Evolutionary conservation across 2,113 vertebrate species (phyloP), one percentile per base, ranked within the genome.

Genomic region (Polyodon spathula): DNA sequence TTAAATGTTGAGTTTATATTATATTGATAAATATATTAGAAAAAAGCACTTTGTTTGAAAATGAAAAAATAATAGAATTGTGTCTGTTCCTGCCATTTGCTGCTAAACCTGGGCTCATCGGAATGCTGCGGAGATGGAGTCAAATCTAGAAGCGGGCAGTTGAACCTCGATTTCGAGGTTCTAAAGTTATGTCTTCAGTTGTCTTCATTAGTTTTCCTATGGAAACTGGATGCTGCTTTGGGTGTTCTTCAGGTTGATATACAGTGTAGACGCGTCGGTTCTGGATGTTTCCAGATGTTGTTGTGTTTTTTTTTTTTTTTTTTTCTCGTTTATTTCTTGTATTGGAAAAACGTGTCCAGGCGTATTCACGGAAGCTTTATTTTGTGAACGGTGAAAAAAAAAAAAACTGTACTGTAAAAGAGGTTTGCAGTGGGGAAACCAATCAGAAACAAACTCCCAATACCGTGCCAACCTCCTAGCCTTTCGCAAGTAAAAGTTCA

Each of bases 31-130:
- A 92, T 95, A 90, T 92, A 90, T 93, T 79, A 93, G 89, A 87
- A 88, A 86, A 90, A 92, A 93, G 93, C 94, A 97, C 94, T 98
- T 88, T 97, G 95, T 94, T 90, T 90, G 90, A 88, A 93, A 85
- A 74, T 75, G 79, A 81, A 86, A 83, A 79, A 75, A 78, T 75
- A 75, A 81, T 69, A 81, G 79, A 79, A 62, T 93, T 94, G 92
- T 90, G 85, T 89, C 86, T 88, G 85, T 93, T 93, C 89, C 92
- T 97, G 92, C 93, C 92, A 94, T 94, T 94, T 96, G 95, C 94
- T 97, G 95, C 95, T 98, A 97, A 80, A 93, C 85, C 78, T 88
- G 92, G 91, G 89, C 91, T 95, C 82, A 90, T 93, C 88, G 92
- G 95, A 97, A 92, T 92, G 95, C 94, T 96, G 93, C 93, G 94